Evolutionary conservation across 2,113 vertebrate genomes (phyloP).

Genomic region (Lontra canadensis): DNA sequence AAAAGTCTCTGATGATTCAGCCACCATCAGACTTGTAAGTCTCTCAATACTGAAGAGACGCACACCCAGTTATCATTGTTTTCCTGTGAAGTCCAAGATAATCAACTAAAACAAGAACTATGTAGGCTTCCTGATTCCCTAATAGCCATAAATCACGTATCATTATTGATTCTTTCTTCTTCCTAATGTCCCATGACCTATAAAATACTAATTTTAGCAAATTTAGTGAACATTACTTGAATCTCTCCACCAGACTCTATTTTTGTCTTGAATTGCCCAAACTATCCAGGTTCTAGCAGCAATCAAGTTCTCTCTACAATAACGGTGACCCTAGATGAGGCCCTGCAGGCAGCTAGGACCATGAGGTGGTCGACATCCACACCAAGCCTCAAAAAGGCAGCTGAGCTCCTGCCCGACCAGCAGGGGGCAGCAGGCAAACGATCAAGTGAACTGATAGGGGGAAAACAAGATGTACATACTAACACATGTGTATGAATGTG

Average conservation of each 20-base stretch:
- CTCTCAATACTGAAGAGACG: not conserved
- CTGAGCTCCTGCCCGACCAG: not conserved
- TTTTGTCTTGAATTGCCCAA: not conserved
- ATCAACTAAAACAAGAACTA: not conserved
- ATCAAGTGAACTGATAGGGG: not conserved
- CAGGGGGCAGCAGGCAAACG: slow-evolving; percentile 9
- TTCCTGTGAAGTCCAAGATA: not conserved
- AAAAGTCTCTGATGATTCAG: not conserved
- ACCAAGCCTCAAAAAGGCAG: not conserved
- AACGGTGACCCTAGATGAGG: no score
- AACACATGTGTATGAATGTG: not conserved
- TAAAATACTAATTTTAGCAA: not conserved
- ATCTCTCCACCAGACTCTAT: not conserved
- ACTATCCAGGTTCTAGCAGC: not conserved
- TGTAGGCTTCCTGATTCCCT: not conserved
- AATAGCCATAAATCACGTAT: not conserved
- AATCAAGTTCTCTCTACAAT: not conserved
- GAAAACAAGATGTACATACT: not conserved
- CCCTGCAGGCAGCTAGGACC: not conserved
- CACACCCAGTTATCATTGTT: not conserved
- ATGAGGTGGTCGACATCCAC: not conserved
- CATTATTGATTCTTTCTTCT: not conserved
- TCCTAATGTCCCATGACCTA: not conserved
- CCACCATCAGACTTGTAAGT: not conserved
- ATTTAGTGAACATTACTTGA: not conserved